Base-by-base conservation (phyloP, 23 tunicate genomes). In the Trididemnum clinides region DNA sequence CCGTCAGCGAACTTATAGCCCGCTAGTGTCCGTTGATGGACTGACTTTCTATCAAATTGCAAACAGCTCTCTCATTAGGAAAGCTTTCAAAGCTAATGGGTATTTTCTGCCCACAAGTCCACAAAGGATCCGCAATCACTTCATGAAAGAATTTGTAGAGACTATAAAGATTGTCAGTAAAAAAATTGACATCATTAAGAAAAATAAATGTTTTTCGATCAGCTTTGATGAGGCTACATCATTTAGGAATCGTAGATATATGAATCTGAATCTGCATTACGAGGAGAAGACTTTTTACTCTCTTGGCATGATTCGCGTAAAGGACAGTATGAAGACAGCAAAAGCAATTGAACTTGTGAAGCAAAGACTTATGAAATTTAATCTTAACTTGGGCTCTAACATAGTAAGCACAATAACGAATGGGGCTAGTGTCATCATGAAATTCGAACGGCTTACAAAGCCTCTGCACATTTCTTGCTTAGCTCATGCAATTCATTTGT, bases 1-100 rank as follows among this genome's bases (percentile, higher is more conserved):
- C n/a, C n/a, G n/a, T n/a, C n/a, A n/a, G n/a, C n/a, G n/a, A 44
- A 44, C 10, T 7, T 10, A 44, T 44, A 10, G 54, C 54, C 54
- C 12, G 10, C 37, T 66, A 5, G 75, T 66, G 7, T 10, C 75
- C 7, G 75, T 66, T 28, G 75, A 66, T 32, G 75, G 75, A 3
- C 75, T 36, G 57, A 38, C 80, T 36, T 74, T 74, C 57, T 35
- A 74, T 25, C 80, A 74, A 74, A 74, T 44, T 18, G 80, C 80
- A 10, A 74, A 18, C 80, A 74, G 57, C 7, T 36, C 28, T 36
- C 27, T 38, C 12, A 37, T 74, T 6, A 38, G 80, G 21, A 35
- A 57, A 37, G 80, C 80, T 12, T 74, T 74, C 22, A 38, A 18
- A 74, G 22, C 80, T n/a, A 57, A 74, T 74, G 80, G 80, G 19